A percentile compares a stretch with the other conserved stretches of the same genome.
phyloP scores from a whole-genome alignment of 23 tunicate species.

The Phallusia fumigata region DNA sequence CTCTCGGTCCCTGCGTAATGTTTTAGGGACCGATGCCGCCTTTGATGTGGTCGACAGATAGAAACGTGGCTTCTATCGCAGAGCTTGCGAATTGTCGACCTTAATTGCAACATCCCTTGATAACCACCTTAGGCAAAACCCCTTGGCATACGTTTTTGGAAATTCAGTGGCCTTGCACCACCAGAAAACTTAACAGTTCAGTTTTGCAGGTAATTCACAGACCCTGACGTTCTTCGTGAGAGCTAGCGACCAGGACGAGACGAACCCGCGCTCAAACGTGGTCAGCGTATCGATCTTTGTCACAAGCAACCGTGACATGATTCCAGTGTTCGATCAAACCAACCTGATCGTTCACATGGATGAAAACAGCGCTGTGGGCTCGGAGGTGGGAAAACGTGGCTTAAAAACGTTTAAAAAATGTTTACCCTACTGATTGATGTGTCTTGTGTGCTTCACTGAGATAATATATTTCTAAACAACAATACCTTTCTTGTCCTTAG shows the following conservation, averaged over 20 bases:
- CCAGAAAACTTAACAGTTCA: too few relatives aligned
- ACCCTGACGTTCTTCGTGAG: conserved; percentile 31
- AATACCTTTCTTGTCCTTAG: not conserved
- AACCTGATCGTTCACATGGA: not conserved
- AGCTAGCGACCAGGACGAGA: conserved; percentile 26
- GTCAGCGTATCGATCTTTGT: conserved; percentile 42
- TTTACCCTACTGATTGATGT: too few relatives aligned
- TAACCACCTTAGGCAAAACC: too few relatives aligned
- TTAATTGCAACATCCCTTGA: too few relatives aligned
- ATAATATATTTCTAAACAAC: not conserved
- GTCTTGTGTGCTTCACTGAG: too few relatives aligned
- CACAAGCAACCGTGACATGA: conserved; percentile 23
- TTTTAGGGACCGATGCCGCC: not conserved
- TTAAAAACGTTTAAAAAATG: not conserved
- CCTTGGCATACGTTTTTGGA: too few relatives aligned
- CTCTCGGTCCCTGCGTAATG: not conserved
- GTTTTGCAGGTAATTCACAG: conserved; percentile 19
- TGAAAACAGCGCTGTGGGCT: conserved; percentile 31
- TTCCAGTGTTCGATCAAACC: conserved; percentile 20
- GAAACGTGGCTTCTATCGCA: too few relatives aligned
- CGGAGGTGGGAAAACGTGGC: conserved; percentile 16
- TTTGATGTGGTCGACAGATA: not conserved
- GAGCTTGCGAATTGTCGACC: too few relatives aligned
- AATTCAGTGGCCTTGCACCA: too few relatives aligned
- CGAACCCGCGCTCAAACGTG: not conserved